Evolutionary conservation across 2,797 vertebrate genomes (phyloP), one percentile per base, ranked within the genome.

Genomic region (Poecilia velifera): DNA sequence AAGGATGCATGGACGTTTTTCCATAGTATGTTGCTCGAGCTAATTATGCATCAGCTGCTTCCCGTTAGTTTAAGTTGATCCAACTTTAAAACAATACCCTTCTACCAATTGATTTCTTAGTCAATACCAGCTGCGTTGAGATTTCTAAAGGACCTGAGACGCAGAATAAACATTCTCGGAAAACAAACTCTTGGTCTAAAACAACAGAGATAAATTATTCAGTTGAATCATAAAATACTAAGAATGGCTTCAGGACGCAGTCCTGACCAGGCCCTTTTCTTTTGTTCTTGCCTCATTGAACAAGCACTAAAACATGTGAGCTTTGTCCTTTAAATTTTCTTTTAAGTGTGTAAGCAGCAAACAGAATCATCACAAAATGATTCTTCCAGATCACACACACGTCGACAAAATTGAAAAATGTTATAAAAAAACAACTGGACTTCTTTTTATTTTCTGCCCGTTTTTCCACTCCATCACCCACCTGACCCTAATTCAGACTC

Each of bases 201-300:
- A 87, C 85, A 88, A 88, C 31, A 83, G 25, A n/a, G 46, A 89
- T 94, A 53, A 89, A 93, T 93, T 86, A 93, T 92, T 92, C 51
- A 93, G 83, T 1, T 76, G 78, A 84, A 89, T 90, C 46, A 34
- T 87, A 80, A 89, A 92, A 87, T 84, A 82, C 81, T 84, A 76
- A 47, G 81, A 83, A 82, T 74, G 87, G 85, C 82, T 81, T 83
- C 74, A 74, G 87, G 89, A 89, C 86, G 88, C 88, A 83, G 87
- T 81, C 71, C 81, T 81, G 86, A 89, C 73, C 76, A 76, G 59
- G 78, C 73, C 76, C 22, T 68, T 70, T 90, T 20, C 57, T 45
- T 62, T 62, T 89, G 76, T 80, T 79, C 82, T 86, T 10, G 88
- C 78, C 86, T 91, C 87, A 83, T 79, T 88, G 86, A 86, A 81